Base-by-base conservation (phyloP, 2,888 invertebrate species). In the Campoplex nolae region DNA sequence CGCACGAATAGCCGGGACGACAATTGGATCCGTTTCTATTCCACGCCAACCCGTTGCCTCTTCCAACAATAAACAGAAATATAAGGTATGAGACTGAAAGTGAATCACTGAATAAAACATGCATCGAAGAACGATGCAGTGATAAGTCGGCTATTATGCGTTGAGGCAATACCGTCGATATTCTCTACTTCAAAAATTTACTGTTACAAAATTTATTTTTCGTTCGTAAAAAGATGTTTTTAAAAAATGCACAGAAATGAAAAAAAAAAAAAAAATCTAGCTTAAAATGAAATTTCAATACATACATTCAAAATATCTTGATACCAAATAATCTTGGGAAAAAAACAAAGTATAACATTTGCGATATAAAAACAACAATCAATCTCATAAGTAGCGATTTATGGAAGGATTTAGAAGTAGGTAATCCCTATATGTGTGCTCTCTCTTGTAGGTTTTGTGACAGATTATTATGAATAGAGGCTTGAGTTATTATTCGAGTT, bases 401-500 rank as follows among this genome's bases (percentile, higher is more conserved):
- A 45, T 23, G 65, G 18, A 45, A 48, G 65, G 38, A 79, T 79
- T 54, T 73, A 56, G 71, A 67, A 83, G 78, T 58, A 58, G 79
- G 51, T 85, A 80, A 85, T 79, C 84, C 67, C 68, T 42, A 68
- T 83, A 71, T 76, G 35, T 68, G 42, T 73, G 48, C 48, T 32
- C 62, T 32, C 87, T 85, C 83, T 80, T 83, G 84, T 79, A 67
- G 84, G 71, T 76, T 38, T 84, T 87, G 78, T 79, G 74, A 70
- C 62, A 65, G 82, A 84, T 87, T 79, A 76, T 79, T 85, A 79
- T 85, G 84, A 85, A 85, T 85, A 79, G 81, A 45, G 87, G 79
- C 84, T 87, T 77, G 84, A 85, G 79, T 87, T 87, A 82, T 87
- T 87, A 87, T 87, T 82, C 84, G 84, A 80, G 78, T 45, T 78